These are phyloP conservation scores for Octodonta nipae DNA, from an alignment of 2,888 invertebrate genomes.

Conservation along the genomic window DNA sequence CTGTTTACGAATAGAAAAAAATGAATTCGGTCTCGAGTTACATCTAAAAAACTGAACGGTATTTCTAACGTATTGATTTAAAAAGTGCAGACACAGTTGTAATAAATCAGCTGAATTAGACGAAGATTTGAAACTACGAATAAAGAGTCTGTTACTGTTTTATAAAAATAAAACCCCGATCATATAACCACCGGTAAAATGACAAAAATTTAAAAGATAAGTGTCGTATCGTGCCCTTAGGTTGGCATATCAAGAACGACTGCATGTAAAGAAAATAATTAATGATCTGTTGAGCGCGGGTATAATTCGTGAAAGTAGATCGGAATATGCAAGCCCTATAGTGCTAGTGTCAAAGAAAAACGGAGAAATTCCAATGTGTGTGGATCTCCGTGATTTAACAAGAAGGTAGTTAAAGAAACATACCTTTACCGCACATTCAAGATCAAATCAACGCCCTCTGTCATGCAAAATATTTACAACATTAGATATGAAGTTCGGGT, in stretches of 20 bases:
- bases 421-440: conserved; percentile 9
- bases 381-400: conserved; percentile 13
- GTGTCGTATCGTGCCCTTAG: background rate
- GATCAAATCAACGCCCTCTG: conserved; percentile 13
- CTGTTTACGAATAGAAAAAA: conserved; percentile 3
- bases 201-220: conserved; percentile 1
- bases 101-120: background rate
- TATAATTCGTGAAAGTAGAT: background rate
- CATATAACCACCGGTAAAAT: background rate
- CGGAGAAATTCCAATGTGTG: conserved; percentile 9
- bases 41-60: conserved; percentile 1
- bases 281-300: background rate
- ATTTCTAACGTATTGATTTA: background rate
- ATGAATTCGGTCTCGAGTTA: conserved; percentile 5
- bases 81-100: background rate
- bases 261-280: background rate
- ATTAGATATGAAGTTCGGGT: conserved; percentile 13
- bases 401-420: background rate
- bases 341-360: conserved; percentile 13
- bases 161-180: background rate
- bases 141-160: background rate
- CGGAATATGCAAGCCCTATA: conserved; percentile 15
- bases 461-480: conserved; percentile 9
- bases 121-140: background rate
- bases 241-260: background rate